Base-by-base conservation (phyloP, 2,797 vertebrate genomes). In the Synanceia verrucosa region DNA sequence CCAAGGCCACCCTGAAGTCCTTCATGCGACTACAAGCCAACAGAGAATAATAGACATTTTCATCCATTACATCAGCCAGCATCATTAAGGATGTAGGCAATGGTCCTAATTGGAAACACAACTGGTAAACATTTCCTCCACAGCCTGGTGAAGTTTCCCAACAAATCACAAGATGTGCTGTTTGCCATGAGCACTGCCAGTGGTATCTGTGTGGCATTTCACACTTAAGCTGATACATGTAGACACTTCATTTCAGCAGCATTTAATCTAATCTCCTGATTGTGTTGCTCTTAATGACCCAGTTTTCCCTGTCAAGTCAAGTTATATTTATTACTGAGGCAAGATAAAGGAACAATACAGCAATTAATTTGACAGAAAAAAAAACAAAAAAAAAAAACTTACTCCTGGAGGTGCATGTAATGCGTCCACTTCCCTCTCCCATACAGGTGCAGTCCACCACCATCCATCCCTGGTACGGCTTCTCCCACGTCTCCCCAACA, bases 381-480 rank as follows among this genome's bases (percentile, higher is more conserved):
- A 0, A 44, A 31, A 43, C 11, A 47, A 18, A 34, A 1, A 46
- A n/a, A 59, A 2, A 58, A 21, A 60, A 3, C 97, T 82, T 94
- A 99, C 98, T 99, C 92, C 96, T 95, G 52, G 98, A 99, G 44
- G 96, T 96, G 52, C 97, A 99, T 48, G 97, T 99, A 90, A 99
- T 99, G 14, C 96, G 96, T 19, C 98, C 98, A 0, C 90, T 98
- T 84, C 97, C 97, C 84, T 99, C 97, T 13, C 97, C 98, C 13
- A 98, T 70, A 75, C 98, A 99, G n/a, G 96, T 99, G 78, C 98
- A 99, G 84, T 99, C 98, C 78, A 99, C 93, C 85, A 99, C 95
- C 98, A 99, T 99, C 98, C 98, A 99, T 56, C 95, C 96, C 88
- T 99, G 97, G 77, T 99, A 99, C 0, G 96, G 94, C 78, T 96